phyloP scores from a whole-genome alignment of 2,797 vertebrate genomes.

The Galagoides demidoff region DNA sequence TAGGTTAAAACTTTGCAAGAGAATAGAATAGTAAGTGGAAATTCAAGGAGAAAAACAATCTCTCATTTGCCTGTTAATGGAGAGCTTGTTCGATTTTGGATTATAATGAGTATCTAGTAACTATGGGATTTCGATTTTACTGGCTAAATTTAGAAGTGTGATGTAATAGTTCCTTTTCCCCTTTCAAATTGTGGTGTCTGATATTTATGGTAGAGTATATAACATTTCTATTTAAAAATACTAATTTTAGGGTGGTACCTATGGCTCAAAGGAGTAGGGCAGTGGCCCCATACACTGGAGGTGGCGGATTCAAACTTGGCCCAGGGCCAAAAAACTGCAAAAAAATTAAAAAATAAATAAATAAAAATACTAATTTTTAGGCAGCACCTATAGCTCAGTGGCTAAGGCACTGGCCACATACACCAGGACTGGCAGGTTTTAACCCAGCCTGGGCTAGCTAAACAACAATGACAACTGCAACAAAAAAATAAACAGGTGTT shows the following conservation, averaged over 20 bases:
- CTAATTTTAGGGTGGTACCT: too few relatives aligned
- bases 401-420: too few relatives aligned
- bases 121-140: background rate
- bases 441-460: too few relatives aligned
- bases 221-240: background rate
- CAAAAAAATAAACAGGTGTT: too few relatives aligned
- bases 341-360: too few relatives aligned
- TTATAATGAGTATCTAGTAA: background rate
- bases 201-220: background rate
- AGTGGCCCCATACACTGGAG: too few relatives aligned
- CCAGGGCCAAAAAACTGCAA: too few relatives aligned
- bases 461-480: too few relatives aligned
- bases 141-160: background rate
- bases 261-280: too few relatives aligned
- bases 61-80: background rate
- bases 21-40: background rate
- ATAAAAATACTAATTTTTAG: background rate
- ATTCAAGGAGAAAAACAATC: constrained; percentile 19
- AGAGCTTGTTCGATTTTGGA: background rate
- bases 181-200: background rate
- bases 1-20: background rate
- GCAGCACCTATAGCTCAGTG: too few relatives aligned
- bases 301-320: too few relatives aligned
- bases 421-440: too few relatives aligned
- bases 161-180: background rate